These are phyloP conservation scores for Adineta ricciae DNA, from an alignment of 2,888 invertebrate species.

Conservation along the genomic window DNA sequence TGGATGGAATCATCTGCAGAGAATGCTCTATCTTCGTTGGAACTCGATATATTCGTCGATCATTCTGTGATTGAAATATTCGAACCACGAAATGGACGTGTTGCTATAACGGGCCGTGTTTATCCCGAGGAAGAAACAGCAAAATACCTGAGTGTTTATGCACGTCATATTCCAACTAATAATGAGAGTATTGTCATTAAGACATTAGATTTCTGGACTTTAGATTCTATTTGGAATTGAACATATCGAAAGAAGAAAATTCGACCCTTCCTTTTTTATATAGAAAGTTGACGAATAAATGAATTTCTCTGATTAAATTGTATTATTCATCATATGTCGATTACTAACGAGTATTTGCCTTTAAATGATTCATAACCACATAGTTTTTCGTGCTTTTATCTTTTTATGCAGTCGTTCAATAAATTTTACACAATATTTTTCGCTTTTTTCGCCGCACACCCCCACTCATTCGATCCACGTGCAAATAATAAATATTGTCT, in stretches of 20 bases:
- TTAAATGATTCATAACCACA: too few species aligned
- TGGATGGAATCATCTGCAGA: background rate
- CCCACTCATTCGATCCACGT: too few species aligned
- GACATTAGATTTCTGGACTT: background rate
- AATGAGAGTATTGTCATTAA: background rate
- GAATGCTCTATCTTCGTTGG: background rate
- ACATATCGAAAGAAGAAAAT: background rate
- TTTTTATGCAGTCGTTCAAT: too few species aligned
- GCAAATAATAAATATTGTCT: too few species aligned
- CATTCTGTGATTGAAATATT: background rate
- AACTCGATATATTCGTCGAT: background rate
- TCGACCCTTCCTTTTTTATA: background rate
- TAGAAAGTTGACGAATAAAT: too few species aligned
- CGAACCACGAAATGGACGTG: background rate
- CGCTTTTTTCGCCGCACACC: too few species aligned
- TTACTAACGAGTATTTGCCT: too few species aligned
- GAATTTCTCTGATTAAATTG: too few species aligned
- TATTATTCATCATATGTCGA: too few species aligned
- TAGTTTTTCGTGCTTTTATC: too few species aligned
- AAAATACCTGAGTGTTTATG: background rate
- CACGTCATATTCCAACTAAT: background rate
- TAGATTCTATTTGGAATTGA: background rate
- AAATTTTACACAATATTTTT: background rate
- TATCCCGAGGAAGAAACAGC: background rate
- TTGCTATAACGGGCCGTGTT: background rate